phyloP scores from a whole-genome alignment of 2,113 vertebrate genomes.

The Indicator maculatus region DNA sequence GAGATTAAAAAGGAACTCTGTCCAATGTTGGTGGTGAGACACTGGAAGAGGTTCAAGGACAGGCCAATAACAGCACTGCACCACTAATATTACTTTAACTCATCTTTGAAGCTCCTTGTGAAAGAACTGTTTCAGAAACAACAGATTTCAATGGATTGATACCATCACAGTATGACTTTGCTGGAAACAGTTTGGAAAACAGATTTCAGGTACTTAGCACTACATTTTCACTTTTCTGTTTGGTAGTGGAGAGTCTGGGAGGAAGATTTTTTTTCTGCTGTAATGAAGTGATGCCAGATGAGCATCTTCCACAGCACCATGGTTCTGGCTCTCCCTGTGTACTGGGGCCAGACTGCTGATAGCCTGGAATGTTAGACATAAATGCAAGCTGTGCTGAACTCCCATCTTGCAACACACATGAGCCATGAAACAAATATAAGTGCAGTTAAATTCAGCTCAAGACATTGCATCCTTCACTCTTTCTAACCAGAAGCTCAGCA shows the following conservation, averaged over 20 bases:
- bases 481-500: slow-evolving; percentile 31
- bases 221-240: background rate
- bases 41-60: background rate
- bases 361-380: background rate
- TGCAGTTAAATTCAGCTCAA: background rate
- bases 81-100: background rate
- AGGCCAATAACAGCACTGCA: background rate
- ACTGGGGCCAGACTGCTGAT: background rate
- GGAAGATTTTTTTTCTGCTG: background rate
- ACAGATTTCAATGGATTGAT: background rate
- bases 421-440: background rate
- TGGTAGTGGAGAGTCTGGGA: background rate
- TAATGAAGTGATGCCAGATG: background rate
- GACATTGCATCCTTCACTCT: background rate
- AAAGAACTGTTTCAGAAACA: background rate
- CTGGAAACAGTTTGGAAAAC: background rate
- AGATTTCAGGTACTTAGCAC: background rate
- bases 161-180: background rate
- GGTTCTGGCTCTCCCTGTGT: background rate
- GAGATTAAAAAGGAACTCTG: no score
- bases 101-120: background rate
- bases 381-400: background rate
- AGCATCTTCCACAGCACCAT: background rate
- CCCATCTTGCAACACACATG: background rate
- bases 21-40: no score